Evolutionary conservation across 2,888 invertebrate species (phyloP).

Genomic region (Drosophila greeni): DNA sequence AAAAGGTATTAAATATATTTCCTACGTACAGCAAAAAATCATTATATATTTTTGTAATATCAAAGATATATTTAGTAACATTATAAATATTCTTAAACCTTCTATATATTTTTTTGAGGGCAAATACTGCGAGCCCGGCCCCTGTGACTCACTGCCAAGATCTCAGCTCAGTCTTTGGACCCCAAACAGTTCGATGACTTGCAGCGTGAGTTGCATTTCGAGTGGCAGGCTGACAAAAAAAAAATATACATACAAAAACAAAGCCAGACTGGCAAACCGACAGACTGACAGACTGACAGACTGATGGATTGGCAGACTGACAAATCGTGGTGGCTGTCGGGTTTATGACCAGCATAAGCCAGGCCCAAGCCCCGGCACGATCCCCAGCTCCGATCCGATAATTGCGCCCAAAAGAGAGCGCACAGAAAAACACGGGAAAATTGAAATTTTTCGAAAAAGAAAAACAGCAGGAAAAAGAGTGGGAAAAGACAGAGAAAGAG

Average conservation of each 20-base stretch:
- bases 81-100: too few relatives aligned
- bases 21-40: neutral
- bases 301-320: neutral
- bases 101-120: neutral
- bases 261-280: slow-evolving; percentile 32
- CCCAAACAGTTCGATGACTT: slow-evolving; percentile 56
- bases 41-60: neutral
- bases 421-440: slow-evolving; percentile 18
- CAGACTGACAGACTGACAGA: neutral
- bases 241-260: slow-evolving; percentile 28
- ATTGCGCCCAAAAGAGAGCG: slow-evolving; percentile 28
- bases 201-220: slow-evolving; percentile 45
- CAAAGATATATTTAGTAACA: too few relatives aligned
- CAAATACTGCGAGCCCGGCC: neutral
- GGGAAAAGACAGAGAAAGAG: slow-evolving; percentile 21
- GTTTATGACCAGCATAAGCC: slow-evolving; percentile 3
- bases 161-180: slow-evolving; percentile 1
- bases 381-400: slow-evolving; percentile 35
- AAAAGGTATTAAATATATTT: neutral
- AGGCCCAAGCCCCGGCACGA: slow-evolving; percentile 28
- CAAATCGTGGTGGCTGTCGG: slow-evolving; percentile 1
- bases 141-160: slow-evolving; percentile 3
- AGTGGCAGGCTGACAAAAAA: slow-evolving; percentile 48
- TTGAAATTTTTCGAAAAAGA: slow-evolving; percentile 20
- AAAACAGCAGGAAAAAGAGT: slow-evolving; percentile 7